Base-by-base conservation (phyloP, 2,888 invertebrate genomes). In the Pimpla rufipes region DNA sequence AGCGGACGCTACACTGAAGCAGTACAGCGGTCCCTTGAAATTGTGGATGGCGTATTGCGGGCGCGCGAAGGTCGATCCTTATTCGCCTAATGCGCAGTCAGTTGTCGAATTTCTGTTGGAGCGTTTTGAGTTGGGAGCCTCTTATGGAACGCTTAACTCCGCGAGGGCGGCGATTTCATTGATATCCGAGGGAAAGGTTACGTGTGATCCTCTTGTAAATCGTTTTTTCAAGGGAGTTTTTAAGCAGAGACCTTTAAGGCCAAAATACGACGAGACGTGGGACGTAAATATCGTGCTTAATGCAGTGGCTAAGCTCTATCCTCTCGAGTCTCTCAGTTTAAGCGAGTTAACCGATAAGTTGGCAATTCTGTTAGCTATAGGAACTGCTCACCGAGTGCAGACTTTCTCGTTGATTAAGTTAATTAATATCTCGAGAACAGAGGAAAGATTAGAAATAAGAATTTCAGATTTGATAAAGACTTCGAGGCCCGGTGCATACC, bases 231-330 rank as follows among this genome's bases (percentile, higher is more conserved):
- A 82, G 62, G 89, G 86, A 5, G 57, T 86, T 6, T 82, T 74
- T 13, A 81, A 76, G 21, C 42, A 85, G 29, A 80, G 80, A 73
- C 89, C 79, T 80, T 77, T 10, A 7, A 67, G 11, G 23, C 74
- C 80, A 0, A 86, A 70, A 62, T 87, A 90, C 76, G 79, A 88
- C 42, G 18, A 55, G 6, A 88, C 79, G 0, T 90, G 90, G 90
- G 86, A 91, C 62, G 86, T 89, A 2, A 29, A 45, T 5, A 23
- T 78, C 2, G 68, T 74, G 0, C 13, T 80, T 75, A 37, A 11
- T 11, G 23, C 23, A 7, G 21, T 74, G 0, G 42, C 42, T 8
- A 37, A 62, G 1, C 11, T 16, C 16, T 13, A 4, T 13, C 57
- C 67, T 0, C 42, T 62, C 0, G 52, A 75, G 21, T 7, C 16